These are phyloP conservation scores for Caenorhabditis sp. DNA, from an alignment of 2,888 invertebrate species.

Conservation along the genomic window DNA sequence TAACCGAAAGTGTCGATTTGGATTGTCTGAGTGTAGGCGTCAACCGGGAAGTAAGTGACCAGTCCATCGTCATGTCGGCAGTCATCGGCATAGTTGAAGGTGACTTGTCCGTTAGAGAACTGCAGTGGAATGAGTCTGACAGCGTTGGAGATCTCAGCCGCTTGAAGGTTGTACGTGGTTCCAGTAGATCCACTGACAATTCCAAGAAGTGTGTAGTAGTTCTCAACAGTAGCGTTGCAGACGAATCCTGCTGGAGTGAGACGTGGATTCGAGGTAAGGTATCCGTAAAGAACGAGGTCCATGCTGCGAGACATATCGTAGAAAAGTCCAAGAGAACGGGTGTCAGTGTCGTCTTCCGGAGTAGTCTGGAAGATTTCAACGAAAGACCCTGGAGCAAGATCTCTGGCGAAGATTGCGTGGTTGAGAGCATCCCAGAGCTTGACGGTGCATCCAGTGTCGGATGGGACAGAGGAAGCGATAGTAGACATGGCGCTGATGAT, in stretches of 20 bases:
- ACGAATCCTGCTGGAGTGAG: constrained; percentile 51
- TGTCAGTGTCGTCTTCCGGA: constrained; percentile 60
- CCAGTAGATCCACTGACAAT: constrained; percentile 59
- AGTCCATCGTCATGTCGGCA: constrained; percentile 53
- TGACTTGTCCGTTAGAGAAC: constrained; percentile 57
- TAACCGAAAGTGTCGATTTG: constrained; percentile 57
- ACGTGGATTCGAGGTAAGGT: constrained; percentile 34
- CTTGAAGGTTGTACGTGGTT: constrained; percentile 48
- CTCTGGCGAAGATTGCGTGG: constrained; percentile 49
- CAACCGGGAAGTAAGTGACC: constrained; percentile 65
- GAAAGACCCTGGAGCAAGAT: constrained; percentile 58
- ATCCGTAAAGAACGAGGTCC: constrained; percentile 57
- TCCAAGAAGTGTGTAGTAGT: constrained; percentile 59
- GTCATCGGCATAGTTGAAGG: constrained; percentile 44
- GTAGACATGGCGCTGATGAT: constrained; percentile 46
- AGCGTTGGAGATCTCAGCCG: constrained; percentile 49
- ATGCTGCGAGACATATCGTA: constrained; percentile 56
- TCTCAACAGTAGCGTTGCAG: constrained; percentile 59
- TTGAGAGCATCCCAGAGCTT: constrained; percentile 66
- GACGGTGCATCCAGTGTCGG: constrained; percentile 61
- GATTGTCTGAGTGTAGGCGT: constrained; percentile 68
- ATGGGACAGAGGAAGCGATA: constrained; percentile 33
- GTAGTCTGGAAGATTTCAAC: constrained; percentile 66
- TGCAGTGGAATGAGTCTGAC: constrained; percentile 61
- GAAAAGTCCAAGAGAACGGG: constrained; percentile 43